These are phyloP conservation scores for Lycia hirtaria DNA, from an alignment of 2,888 invertebrate species.

Conservation along the genomic window DNA sequence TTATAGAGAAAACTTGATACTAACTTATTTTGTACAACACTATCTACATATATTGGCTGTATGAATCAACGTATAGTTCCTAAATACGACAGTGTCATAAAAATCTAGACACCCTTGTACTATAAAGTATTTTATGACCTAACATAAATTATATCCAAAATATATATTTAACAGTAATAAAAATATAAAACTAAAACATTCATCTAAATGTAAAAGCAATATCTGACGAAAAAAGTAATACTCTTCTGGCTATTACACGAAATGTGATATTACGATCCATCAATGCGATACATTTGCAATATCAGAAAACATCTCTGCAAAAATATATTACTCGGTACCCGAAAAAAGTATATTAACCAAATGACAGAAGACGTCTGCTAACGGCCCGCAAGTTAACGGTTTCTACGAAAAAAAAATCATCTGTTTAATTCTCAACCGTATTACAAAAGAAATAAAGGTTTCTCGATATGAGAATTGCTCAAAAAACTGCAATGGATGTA, in stretches of 20 bases:
- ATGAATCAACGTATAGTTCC: no score
- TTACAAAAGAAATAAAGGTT: constrained; percentile 28
- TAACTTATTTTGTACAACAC: no score
- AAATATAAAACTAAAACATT: neutral
- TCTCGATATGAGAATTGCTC: neutral
- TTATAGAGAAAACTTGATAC: no score
- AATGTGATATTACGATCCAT: constrained; percentile 6
- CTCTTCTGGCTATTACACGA: neutral
- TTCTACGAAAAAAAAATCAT: neutral
- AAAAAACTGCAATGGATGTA: constrained; percentile 5
- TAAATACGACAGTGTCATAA: no score
- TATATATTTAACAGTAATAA: no score
- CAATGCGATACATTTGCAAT: constrained; percentile 11
- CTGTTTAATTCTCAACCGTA: constrained; percentile 16
- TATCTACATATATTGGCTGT: no score
- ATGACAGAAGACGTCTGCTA: constrained; percentile 32
- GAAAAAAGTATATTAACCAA: constrained; percentile 5
- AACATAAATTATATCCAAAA: no score
- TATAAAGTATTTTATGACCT: no score
- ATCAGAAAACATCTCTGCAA: constrained; percentile 3
- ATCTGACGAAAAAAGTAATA: neutral
- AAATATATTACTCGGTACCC: constrained; percentile 5
- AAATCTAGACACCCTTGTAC: no score
- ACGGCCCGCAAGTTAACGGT: neutral
- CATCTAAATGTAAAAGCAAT: neutral